These are phyloP conservation scores for Pollimyrus isidori DNA, from an alignment of 2,113 vertebrate genomes.

Conservation along the genomic window DNA sequence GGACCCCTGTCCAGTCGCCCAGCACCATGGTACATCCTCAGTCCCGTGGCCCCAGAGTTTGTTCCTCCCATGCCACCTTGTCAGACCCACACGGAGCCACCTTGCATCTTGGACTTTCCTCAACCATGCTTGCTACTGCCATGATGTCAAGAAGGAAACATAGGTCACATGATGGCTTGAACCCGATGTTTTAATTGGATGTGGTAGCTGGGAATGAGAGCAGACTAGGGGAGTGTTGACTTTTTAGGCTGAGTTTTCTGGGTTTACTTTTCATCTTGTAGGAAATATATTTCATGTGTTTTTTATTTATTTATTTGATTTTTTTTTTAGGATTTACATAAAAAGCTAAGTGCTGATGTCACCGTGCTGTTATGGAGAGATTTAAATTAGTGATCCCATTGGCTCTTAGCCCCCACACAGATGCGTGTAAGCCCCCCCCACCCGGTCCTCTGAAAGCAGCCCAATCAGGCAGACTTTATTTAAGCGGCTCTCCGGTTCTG, in stretches of 20 bases:
- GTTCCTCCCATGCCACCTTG: background rate
- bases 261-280: background rate
- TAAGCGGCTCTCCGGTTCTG: background rate
- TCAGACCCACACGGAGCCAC: background rate
- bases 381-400: constrained; percentile 14
- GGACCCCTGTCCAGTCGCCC: background rate
- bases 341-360: background rate
- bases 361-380: background rate
- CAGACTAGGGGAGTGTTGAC: background rate
- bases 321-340: background rate
- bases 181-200: background rate
- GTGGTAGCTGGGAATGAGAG: background rate
- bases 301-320: no score
- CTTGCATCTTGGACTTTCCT: background rate
- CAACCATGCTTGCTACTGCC: background rate
- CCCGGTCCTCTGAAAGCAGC: background rate
- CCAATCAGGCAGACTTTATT: background rate
- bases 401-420: background rate
- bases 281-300: background rate
- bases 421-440: background rate
- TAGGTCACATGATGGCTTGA: background rate
- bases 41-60: background rate
- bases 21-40: background rate
- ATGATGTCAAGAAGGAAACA: background rate
- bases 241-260: background rate